Conservation (phyloP, 1,140 invertebrate genomes). For the Subanguina moxae region DNA sequence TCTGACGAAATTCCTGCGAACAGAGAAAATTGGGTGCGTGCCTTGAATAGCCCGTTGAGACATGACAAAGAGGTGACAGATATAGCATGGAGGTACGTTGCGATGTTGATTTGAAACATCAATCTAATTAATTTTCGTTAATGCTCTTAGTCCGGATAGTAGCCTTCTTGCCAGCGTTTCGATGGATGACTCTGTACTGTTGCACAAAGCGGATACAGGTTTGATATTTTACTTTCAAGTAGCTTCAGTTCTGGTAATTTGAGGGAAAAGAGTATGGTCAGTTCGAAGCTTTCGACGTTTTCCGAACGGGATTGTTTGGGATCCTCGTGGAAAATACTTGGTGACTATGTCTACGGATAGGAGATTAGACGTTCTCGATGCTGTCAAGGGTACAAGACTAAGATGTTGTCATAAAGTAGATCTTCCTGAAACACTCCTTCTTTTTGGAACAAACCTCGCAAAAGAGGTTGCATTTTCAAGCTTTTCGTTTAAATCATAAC, state of each 20-base stretch:
- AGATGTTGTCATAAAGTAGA: conserved; percentile 27
- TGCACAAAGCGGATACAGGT: conserved; percentile 38
- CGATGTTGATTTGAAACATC: too few species aligned
- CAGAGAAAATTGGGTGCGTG: conserved; percentile 44
- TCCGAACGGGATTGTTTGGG: conserved; percentile 39
- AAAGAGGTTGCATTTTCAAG: conserved; percentile 5
- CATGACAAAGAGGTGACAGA: conserved; percentile 39
- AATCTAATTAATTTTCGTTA: too few species aligned
- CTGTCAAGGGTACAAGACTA: conserved; percentile 34
- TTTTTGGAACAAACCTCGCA: not conserved
- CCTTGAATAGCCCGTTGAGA: conserved; percentile 33
- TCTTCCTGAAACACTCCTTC: conserved; percentile 26
- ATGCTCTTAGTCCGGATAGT: conserved; percentile 26
- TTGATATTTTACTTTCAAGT: not conserved
- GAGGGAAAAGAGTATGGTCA: conserved; percentile 34
- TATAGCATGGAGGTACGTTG: conserved; percentile 28
- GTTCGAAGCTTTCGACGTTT: conserved; percentile 38
- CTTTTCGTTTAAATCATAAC: too few species aligned
- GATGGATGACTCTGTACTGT: conserved; percentile 30
- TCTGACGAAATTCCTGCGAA: conserved; percentile 43
- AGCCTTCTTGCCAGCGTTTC: conserved; percentile 33
- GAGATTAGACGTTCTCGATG: conserved; percentile 42
- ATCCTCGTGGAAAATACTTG: conserved; percentile 46
- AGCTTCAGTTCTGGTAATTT: not conserved
- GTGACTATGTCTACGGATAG: conserved; percentile 47